These are phyloP conservation scores for Bathynomus jamesi DNA, from an alignment of 1,140 invertebrate genomes.

Conservation along the genomic window DNA sequence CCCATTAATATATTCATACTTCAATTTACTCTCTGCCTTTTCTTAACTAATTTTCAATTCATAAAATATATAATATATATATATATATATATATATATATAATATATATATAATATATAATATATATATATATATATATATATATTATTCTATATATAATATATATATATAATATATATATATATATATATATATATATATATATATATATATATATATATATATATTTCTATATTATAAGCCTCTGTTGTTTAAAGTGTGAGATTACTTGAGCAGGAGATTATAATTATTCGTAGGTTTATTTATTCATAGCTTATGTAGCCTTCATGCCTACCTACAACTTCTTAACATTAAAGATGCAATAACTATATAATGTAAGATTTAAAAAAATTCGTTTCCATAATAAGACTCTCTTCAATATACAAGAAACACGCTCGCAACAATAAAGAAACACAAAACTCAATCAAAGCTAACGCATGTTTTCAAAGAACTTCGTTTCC, in stretches of 20 bases:
- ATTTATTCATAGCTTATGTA: background rate
- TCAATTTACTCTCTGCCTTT: no score
- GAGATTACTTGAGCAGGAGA: background rate
- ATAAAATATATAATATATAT: background rate
- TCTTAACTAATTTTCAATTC: background rate
- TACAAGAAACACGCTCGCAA: background rate
- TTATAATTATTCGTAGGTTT: background rate
- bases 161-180: constrained; percentile 3
- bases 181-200: constrained; percentile 3
- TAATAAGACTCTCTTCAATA: background rate
- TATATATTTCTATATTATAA: background rate
- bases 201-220: constrained; percentile 3
- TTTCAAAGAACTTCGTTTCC: background rate
- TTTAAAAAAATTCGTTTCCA: background rate
- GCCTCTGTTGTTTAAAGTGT: background rate
- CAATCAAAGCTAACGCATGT: background rate
- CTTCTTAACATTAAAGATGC: background rate
- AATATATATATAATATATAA: background rate
- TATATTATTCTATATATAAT: background rate
- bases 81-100: constrained; percentile 3
- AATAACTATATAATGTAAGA: background rate
- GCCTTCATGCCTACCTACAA: background rate
- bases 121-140: background rate
- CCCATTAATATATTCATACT: no score
- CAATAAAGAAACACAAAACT: background rate